phyloP scores from a whole-genome alignment of 2,113 vertebrate genomes.

The Guaruba guarouba region DNA sequence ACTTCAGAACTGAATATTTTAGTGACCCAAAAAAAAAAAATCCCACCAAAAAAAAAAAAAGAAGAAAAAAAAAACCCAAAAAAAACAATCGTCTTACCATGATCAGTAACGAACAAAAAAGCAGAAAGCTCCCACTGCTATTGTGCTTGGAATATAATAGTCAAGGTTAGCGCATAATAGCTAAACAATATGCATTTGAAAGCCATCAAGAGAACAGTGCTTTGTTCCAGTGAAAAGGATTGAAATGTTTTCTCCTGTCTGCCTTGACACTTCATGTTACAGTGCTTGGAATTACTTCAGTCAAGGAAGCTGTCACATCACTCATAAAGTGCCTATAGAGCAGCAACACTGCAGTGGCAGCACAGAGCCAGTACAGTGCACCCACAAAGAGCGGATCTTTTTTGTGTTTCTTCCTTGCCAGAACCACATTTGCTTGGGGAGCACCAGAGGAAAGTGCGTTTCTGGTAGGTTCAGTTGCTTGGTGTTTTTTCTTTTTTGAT shows the following conservation, averaged over 20 bases:
- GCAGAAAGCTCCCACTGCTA: conserved; percentile 43
- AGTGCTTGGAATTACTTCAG: conserved; percentile 67
- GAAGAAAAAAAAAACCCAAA: neutral
- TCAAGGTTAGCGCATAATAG: conserved; percentile 60
- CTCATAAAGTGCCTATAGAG: conserved; percentile 24
- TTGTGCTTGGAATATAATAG: conserved; percentile 61
- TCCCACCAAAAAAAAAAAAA: neutral
- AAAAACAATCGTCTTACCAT: neutral
- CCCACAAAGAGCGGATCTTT: neutral
- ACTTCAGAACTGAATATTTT: neutral
- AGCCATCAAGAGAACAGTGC: conserved; percentile 54
- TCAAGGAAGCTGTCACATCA: conserved; percentile 66
- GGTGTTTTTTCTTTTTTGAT: neutral
- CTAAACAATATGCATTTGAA: conserved; percentile 69
- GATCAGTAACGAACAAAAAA: conserved; percentile 33
- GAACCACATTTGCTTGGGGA: neutral
- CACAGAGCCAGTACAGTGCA: neutral
- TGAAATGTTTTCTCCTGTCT: conserved; percentile 62
- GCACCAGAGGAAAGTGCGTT: neutral
- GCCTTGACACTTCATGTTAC: conserved; percentile 67
- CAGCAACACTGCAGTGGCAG: neutral
- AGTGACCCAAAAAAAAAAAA: conserved; percentile 15
- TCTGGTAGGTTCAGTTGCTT: neutral
- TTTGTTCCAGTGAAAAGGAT: conserved; percentile 69
- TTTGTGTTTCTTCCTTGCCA: conserved; percentile 1